Conservation (phyloP, 2,113 vertebrate genomes). For the Gasterosteus aculeatus region DNA sequence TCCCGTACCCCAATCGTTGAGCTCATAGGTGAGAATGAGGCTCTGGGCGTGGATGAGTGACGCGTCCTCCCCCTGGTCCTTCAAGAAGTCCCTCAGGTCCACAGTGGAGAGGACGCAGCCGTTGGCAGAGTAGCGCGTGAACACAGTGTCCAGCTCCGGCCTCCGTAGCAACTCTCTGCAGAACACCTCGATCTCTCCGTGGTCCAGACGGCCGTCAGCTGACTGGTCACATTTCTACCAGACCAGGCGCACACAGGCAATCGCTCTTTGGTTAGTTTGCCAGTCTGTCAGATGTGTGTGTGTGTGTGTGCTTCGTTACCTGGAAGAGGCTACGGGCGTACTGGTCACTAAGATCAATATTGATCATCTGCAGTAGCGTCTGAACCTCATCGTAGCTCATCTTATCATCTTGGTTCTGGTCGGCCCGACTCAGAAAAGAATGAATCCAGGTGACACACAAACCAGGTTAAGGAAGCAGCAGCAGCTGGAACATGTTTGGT, state of each 20-base stretch:
- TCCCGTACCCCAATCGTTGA: constrained; percentile 90
- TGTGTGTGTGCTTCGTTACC: constrained; percentile 72
- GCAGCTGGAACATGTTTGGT: not conserved
- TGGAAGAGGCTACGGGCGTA: constrained; percentile 91
- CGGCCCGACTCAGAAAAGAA: constrained; percentile 88
- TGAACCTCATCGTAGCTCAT: constrained; percentile 96
- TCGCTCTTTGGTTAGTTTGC: not conserved
- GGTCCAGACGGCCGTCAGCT: constrained; percentile 86
- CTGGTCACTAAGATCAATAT: constrained; percentile 90
- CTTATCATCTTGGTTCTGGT: constrained; percentile 90
- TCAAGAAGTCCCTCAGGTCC: constrained; percentile 89
- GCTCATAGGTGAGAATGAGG: constrained; percentile 88
- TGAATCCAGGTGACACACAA: constrained; percentile 86
- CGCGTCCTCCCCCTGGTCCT: constrained; percentile 88
- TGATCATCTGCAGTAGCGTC: constrained; percentile 92
- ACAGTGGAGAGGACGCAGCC: constrained; percentile 85
- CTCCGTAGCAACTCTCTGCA: constrained; percentile 88
- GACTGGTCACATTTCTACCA: constrained; percentile 91
- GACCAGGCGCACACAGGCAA: not conserved
- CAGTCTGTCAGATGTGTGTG: not conserved
- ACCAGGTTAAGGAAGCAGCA: constrained; percentile 64
- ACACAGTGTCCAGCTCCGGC: constrained; percentile 90
- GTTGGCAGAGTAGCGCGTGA: constrained; percentile 86
- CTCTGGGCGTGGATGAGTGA: constrained; percentile 80
- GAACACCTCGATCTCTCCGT: constrained; percentile 90